Evolutionary conservation across 2,113 vertebrate species (phyloP), one percentile per base, ranked within the genome.

Genomic region (Myotis lucifugus): DNA sequence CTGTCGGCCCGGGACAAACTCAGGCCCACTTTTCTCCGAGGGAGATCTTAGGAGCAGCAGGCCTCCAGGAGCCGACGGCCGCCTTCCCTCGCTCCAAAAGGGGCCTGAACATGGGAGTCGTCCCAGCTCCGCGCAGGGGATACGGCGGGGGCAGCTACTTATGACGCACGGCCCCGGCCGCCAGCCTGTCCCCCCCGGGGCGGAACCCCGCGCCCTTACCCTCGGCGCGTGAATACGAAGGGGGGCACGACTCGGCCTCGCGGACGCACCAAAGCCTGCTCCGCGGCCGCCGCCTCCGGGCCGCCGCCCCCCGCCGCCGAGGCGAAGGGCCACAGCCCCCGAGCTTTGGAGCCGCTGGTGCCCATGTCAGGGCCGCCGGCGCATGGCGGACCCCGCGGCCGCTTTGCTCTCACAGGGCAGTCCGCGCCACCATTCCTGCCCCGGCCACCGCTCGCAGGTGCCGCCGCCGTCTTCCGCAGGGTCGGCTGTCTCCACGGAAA

Each of bases 221-320:
- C 99, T 91, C 99, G 98, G 69, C 99, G 98, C 72, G 99, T 99
- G 97, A 99, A 99, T 93, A 99, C 98, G 98, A 99, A 99, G 0
- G 99, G 99, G 46, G 99, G 99, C 61, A 99, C 98, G 52, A 96
- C 98, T 94, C 98, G 98, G 48, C 98, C 96, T 96, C 99, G 99
- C 76, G 98, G 97, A 32, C 99, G 98, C 87, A 99, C 98, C 98
- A 99, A 48, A 91, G 99, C 98, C 97, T 99, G 99, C 91, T 99
- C 99, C 9, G 95, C 97, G 95, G 98, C 98, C 50, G 98, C 98
- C 2, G 96, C 88, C 88, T 97, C 97, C 15, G 96, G 90, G 74
- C 96, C 91, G 32, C 99, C 98, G 92, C 98, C 98, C 25, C 98
- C 92, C 79, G 98, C 98, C 32, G 98, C 97, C 84, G 98, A 98